Conservation (phyloP, 2,113 vertebrate genomes). For the Butorides virescens region DNA sequence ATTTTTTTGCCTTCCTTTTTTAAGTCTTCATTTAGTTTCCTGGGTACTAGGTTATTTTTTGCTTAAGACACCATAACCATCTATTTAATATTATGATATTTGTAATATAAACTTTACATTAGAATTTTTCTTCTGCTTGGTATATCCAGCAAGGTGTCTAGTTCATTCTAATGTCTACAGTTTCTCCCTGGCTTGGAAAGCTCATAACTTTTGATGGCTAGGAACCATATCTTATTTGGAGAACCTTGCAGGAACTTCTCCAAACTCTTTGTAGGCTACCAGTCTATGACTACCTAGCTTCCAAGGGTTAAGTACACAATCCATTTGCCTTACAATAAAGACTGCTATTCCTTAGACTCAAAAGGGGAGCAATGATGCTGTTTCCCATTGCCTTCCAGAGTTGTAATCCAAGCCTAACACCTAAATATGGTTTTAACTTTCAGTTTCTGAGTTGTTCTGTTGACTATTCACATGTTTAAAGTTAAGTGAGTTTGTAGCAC, state of each 20-base stretch:
- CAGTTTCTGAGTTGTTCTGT: neutral
- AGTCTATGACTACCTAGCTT: neutral
- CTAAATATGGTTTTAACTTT: neutral
- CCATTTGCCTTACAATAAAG: neutral
- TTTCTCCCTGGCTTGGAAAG: conserved; percentile 46
- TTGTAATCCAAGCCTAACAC: neutral
- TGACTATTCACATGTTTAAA: neutral
- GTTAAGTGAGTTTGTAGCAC: neutral
- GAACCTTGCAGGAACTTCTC: conserved; percentile 27
- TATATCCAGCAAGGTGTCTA: conserved; percentile 20
- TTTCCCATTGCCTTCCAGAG: neutral
- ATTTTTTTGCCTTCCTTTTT: conserved; percentile 11
- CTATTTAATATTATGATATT: conserved; percentile 5
- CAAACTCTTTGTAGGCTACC: conserved; percentile 3
- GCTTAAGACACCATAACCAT: neutral
- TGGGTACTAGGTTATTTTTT: conserved; percentile 30
- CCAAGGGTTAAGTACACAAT: conserved; percentile 1
- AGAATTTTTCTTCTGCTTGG: conserved; percentile 31
- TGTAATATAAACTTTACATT: conserved; percentile 13
- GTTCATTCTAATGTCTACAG: conserved; percentile 14
- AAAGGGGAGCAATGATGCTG: neutral
- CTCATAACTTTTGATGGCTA: neutral
- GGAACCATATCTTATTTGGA: conserved; percentile 34
- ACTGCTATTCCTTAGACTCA: neutral
- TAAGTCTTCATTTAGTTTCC: conserved; percentile 28